Conservation (phyloP, 2,797 vertebrate species). For the Peromyscus aztecus region DNA sequence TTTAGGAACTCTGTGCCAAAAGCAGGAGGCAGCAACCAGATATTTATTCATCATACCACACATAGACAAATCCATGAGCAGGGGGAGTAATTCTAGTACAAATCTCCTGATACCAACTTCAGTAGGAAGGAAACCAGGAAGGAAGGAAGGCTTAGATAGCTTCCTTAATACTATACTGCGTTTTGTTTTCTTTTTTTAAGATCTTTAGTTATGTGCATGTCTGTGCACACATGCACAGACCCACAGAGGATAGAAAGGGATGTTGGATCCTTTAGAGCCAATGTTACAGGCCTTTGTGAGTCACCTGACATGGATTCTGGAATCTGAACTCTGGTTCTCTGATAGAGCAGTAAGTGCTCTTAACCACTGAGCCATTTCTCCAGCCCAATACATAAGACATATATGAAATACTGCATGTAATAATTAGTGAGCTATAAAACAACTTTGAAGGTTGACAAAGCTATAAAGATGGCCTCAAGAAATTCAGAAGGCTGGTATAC, state of each 20-base stretch:
- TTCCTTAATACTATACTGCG: background rate
- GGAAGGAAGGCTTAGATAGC: background rate
- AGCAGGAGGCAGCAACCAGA: background rate
- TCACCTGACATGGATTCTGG: background rate
- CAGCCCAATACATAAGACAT: background rate
- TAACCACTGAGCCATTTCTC: background rate
- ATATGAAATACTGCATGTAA: background rate
- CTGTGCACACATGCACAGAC: background rate
- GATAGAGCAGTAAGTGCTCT: background rate
- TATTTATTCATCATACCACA: background rate
- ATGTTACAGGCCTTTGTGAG: background rate
- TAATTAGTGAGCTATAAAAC: background rate
- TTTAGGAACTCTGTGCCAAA: background rate
- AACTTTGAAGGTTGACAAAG: constrained; percentile 33
- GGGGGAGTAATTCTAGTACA: background rate
- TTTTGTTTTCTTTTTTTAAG: background rate
- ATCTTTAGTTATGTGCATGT: background rate
- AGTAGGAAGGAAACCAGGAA: constrained; percentile 9
- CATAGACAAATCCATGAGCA: background rate
- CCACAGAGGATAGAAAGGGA: background rate
- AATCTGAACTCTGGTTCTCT: background rate
- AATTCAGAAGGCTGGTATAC: background rate
- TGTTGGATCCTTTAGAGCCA: background rate
- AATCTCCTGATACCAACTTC: background rate
- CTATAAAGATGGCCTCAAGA: constrained; percentile 21